Conservation (phyloP, 2,888 invertebrate genomes). For the Protodeltote pygarga region DNA sequence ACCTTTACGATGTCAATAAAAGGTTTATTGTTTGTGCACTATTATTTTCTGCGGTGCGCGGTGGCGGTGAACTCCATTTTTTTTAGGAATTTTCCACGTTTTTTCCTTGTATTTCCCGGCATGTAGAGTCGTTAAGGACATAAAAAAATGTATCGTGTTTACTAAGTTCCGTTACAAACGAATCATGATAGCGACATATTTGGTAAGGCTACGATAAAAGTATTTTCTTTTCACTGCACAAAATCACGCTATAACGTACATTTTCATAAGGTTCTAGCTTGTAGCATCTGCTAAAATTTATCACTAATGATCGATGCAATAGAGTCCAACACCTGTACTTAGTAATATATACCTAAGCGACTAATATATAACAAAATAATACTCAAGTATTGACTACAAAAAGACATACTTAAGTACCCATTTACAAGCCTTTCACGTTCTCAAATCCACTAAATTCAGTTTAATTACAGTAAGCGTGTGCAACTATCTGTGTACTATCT, state of each 20-base stretch:
- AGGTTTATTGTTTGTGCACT: conserved; percentile 62
- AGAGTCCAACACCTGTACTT: too few species aligned
- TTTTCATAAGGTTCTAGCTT: too few species aligned
- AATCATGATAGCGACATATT: conserved; percentile 11
- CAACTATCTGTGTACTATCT: conserved; percentile 33
- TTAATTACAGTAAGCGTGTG: conserved; percentile 24
- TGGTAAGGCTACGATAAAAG: background rate
- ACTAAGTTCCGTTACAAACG: conserved; percentile 1
- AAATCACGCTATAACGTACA: too few species aligned
- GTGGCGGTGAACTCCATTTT: conserved; percentile 50
- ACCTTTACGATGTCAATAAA: conserved; percentile 74
- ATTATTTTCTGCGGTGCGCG: conserved; percentile 56
- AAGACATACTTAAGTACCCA: background rate
- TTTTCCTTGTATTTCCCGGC: conserved; percentile 14
- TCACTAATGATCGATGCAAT: too few species aligned
- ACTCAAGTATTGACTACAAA: too few species aligned
- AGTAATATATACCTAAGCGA: too few species aligned
- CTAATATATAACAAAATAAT: too few species aligned
- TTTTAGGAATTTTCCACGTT: conserved; percentile 52
- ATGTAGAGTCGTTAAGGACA: conserved; percentile 10
- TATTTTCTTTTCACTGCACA: too few species aligned
- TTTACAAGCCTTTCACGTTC: conserved; percentile 3
- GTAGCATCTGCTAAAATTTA: too few species aligned
- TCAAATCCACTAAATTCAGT: conserved; percentile 15
- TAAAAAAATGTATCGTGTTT: conserved; percentile 27